Evolutionary conservation across 2,797 vertebrate species (phyloP).

Genomic region (Lithobates sylvaticus): DNA sequence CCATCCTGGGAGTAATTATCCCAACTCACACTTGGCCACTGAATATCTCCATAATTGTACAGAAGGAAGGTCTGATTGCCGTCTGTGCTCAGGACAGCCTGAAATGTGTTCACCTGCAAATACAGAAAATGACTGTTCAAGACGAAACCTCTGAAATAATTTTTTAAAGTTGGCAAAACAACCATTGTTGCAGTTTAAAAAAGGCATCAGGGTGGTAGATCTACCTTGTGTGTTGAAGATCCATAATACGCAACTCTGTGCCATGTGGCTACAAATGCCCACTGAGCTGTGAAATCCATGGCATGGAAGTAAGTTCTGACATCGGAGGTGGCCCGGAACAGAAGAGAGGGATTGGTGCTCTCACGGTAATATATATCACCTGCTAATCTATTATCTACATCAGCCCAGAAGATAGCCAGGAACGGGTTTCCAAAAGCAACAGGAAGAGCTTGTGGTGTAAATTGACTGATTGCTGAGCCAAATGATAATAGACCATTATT

Average conservation of each 20-base stretch:
- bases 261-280: too few species aligned
- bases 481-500: constrained; percentile 47
- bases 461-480: neutral
- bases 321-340: too few species aligned
- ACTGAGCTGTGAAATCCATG: too few species aligned
- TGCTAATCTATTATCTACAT: neutral
- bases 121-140: neutral
- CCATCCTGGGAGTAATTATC: too few species aligned
- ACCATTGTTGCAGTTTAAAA: too few species aligned
- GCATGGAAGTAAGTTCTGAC: too few species aligned
- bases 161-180: too few species aligned
- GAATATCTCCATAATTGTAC: constrained; percentile 2
- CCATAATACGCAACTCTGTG: neutral
- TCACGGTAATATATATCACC: too few species aligned
- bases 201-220: too few species aligned
- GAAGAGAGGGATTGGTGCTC: too few species aligned
- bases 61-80: neutral
- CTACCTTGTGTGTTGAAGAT: neutral
- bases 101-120: constrained; percentile 18
- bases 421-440: neutral
- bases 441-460: neutral
- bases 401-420: neutral
- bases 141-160: too few species aligned
- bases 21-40: neutral
- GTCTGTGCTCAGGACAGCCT: neutral